These are phyloP conservation scores for Syrrhaptes paradoxus DNA, from an alignment of 2,113 vertebrate species.

Conservation along the genomic window DNA sequence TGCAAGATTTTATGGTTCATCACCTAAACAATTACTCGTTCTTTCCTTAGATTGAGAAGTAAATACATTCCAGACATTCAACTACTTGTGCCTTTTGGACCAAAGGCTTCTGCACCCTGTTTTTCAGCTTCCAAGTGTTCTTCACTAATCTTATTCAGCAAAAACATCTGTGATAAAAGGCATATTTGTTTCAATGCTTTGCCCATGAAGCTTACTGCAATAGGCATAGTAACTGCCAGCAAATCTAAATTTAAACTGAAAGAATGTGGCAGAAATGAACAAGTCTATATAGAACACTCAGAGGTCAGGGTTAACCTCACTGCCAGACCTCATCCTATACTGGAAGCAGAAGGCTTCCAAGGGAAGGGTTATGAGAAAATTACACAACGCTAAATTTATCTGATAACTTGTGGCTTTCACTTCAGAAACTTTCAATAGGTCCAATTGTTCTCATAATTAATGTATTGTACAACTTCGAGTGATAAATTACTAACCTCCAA, in stretches of 20 bases:
- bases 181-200: conserved; percentile 62
- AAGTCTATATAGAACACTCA: conserved; percentile 42
- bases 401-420: conserved; percentile 17
- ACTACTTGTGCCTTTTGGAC: conserved; percentile 40
- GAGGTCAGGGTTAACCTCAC: conserved; percentile 60
- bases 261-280: conserved; percentile 72
- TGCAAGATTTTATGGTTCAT: background rate
- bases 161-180: conserved; percentile 70
- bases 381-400: conserved; percentile 54
- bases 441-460: conserved; percentile 33
- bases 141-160: conserved; percentile 76
- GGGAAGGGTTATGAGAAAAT: conserved; percentile 65
- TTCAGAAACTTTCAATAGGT: conserved; percentile 20
- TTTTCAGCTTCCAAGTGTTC: conserved; percentile 63
- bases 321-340: conserved; percentile 47
- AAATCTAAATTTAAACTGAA: conserved; percentile 72
- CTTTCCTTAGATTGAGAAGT: conserved; percentile 56
- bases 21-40: conserved; percentile 40
- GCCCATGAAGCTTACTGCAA: conserved; percentile 39
- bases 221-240: conserved; percentile 49
- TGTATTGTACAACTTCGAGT: background rate
- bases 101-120: conserved; percentile 53
- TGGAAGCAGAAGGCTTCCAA: conserved; percentile 48
- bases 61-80: conserved; percentile 42
- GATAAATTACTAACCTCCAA: conserved; percentile 9